These are phyloP conservation scores for Copsychus sechellarum DNA, from an alignment of 2,113 vertebrate genomes.

Conservation along the genomic window DNA sequence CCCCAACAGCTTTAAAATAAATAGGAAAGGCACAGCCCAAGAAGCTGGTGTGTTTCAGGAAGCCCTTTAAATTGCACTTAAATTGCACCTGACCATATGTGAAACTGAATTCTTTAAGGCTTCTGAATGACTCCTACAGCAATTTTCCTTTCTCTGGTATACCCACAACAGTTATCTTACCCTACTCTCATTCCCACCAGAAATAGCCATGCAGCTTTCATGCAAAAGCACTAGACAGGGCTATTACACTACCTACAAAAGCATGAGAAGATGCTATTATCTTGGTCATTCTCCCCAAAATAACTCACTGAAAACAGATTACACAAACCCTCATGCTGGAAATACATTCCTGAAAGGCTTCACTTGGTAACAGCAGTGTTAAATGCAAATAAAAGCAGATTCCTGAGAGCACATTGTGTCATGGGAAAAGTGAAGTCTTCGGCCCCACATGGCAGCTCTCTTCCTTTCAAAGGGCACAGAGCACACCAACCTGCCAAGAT, in stretches of 20 bases:
- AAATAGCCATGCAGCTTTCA: neutral
- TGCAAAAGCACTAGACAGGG: neutral
- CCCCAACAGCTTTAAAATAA: neutral
- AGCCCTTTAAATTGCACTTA: neutral
- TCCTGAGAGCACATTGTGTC: neutral
- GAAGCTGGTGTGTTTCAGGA: neutral
- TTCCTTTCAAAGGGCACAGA: constrained; percentile 28
- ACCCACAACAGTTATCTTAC: neutral
- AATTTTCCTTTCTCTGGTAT: neutral
- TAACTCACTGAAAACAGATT: neutral
- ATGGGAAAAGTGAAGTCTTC: neutral
- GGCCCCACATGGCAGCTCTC: neutral
- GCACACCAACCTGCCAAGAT: neutral
- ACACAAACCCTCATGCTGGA: neutral
- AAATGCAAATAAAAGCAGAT: neutral
- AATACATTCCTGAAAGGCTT: neutral
- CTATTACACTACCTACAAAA: neutral
- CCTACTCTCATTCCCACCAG: neutral
- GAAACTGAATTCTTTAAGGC: neutral
- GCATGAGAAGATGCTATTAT: neutral
- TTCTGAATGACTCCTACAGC: neutral
- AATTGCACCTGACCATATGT: fast-evolving
- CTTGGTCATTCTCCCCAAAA: neutral
- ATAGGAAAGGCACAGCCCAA: neutral
- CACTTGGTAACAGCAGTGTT: neutral